phyloP scores from a whole-genome alignment of 2,113 vertebrate species.

The Progne subis region DNA sequence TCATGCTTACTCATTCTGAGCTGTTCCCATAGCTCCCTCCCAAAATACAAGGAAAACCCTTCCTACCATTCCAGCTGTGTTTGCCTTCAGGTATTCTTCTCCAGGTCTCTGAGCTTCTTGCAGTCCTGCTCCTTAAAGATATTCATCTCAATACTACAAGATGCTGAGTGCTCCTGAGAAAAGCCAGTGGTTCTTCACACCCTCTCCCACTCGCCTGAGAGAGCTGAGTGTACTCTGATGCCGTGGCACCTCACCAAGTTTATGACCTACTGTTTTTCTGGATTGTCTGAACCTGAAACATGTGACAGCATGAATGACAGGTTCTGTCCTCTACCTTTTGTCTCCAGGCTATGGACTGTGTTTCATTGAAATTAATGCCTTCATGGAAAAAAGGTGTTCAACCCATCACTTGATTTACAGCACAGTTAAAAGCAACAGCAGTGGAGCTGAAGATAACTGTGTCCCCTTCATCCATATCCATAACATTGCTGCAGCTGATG shows the following conservation, averaged over 20 bases:
- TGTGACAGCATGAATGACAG: neutral
- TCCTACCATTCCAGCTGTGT: constrained; percentile 43
- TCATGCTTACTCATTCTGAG: neutral
- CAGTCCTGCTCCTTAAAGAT: neutral
- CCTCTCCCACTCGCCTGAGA: neutral
- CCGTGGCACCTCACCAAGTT: neutral
- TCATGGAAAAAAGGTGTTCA: neutral
- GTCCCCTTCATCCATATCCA: neutral
- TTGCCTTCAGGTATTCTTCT: constrained; percentile 28
- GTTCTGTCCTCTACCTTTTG: neutral
- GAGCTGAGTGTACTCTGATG: neutral
- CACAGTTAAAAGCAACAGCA: neutral
- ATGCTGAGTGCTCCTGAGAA: constrained; percentile 17
- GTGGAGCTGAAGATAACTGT: neutral
- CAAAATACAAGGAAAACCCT: constrained; percentile 11
- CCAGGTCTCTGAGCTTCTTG: neutral
- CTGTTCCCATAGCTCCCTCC: neutral
- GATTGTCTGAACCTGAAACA: constrained; percentile 10
- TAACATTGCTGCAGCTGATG: neutral
- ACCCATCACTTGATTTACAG: neutral
- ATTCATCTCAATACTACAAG: constrained; percentile 12
- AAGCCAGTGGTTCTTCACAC: neutral
- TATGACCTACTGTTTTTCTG: constrained; percentile 18
- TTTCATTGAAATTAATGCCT: neutral
- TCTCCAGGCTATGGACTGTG: neutral